A percentile compares a stretch with the other conserved stretches of the same genome.
phyloP scores from a whole-genome alignment of 2,113 vertebrate species.

The Colistium nudipinnis region DNA sequence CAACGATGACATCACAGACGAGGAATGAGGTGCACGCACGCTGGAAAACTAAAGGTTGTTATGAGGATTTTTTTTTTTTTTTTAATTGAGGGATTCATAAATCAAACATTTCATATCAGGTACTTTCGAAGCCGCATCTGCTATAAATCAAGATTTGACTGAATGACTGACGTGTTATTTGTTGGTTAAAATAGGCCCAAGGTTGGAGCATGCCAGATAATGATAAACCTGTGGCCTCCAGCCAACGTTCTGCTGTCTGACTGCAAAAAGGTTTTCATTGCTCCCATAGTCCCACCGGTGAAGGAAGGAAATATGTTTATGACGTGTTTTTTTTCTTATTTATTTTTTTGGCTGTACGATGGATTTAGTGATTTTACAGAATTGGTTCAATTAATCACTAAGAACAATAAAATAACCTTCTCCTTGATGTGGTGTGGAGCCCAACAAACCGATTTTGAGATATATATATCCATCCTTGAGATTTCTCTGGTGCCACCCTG shows the following conservation, averaged over 20 bases:
- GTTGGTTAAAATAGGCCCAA: constrained; percentile 45
- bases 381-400: background rate
- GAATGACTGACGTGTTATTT: constrained; percentile 49
- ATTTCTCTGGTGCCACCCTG: background rate
- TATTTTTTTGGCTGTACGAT: no score
- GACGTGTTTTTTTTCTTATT: no score
- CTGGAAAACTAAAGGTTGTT: constrained; percentile 52
- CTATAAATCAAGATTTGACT: constrained; percentile 52
- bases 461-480: background rate
- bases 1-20: constrained; percentile 32
- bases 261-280: constrained; percentile 32
- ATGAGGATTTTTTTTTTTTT: no score
- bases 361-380: background rate
- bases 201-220: constrained; percentile 45
- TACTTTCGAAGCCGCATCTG: constrained; percentile 33
- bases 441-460: background rate
- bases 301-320: background rate
- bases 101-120: constrained; percentile 60
- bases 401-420: background rate
- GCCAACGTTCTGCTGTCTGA: constrained; percentile 35
- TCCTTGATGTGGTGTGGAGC: background rate
- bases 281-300: background rate
- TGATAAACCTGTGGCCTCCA: constrained; percentile 50
- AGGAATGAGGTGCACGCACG: constrained; percentile 54
- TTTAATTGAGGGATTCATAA: constrained; percentile 66